Conservation (phyloP, 2,797 vertebrate species). For the Gymnopithys bicolor region DNA sequence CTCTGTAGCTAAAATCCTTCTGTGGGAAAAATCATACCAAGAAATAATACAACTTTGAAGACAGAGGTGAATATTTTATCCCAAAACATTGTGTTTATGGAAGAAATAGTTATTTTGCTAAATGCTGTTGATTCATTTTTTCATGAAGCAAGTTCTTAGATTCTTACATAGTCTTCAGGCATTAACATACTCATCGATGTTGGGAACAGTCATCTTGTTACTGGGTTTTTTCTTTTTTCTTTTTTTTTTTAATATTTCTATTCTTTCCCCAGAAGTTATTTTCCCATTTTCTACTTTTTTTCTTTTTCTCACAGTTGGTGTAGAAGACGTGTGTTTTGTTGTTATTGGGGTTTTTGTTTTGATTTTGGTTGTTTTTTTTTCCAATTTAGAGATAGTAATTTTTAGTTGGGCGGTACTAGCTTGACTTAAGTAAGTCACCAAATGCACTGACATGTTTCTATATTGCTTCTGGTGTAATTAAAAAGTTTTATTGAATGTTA, state of each 20-base stretch:
- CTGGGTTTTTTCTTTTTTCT: neutral
- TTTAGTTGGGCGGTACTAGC: neutral
- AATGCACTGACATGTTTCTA: neutral
- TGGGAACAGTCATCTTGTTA: neutral
- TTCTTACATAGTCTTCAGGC: neutral
- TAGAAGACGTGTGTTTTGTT: neutral
- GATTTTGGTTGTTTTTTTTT: neutral
- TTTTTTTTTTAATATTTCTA: neutral
- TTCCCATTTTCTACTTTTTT: neutral
- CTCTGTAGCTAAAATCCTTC: neutral
- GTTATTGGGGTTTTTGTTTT: neutral
- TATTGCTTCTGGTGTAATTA: neutral
- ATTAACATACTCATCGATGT: neutral
- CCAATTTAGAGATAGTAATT: neutral
- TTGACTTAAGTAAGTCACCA: neutral
- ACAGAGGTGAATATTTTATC: neutral
- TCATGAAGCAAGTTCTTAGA: neutral
- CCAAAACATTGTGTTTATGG: neutral
- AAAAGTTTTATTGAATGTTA: neutral
- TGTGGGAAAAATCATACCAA: neutral
- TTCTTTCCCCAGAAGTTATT: neutral
- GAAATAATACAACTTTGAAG: neutral
- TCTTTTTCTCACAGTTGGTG: neutral
- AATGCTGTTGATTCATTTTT: neutral
- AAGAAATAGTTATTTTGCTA: neutral